Evolutionary conservation across 2,797 vertebrate species (phyloP), one percentile per base, ranked within the genome.

Genomic region (Hyperoplus lanceolatus): DNA sequence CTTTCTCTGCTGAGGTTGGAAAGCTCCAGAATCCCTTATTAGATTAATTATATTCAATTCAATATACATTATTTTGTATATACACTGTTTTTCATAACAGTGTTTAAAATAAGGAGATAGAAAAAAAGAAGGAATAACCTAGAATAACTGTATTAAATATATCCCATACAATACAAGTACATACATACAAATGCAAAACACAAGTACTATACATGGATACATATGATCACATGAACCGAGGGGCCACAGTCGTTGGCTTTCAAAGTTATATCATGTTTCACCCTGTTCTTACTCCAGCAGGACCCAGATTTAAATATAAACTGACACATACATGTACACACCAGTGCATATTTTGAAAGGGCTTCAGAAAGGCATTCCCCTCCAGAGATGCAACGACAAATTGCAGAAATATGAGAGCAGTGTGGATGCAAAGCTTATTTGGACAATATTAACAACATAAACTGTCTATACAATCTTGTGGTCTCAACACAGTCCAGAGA

Each of bases 271-370:
- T 91, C 84, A 72, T n/a, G 77, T 88, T 88, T 83, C 86, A 36
- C 56, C 55, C 71, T 48, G 56, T 87, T 87, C 75, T 90, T 55
- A 65, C 43, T 86, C 79, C 80, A 69, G 78, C 68, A 70, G 72
- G 57, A 81, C 74, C 15, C 61, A 84, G 91, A 92, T 75, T 55
- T 62, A 90, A 93, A 94, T 85, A 82, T 79, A 69, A 86, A 85
- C 80, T 85, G 91, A 94, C 92, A 90, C 89, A 74, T 79, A 90
- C 86, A 82, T 85, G 83, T 75, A 89, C 90, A 90, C 89, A 90
- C 75, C 82, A 85, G 82, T 82, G 81, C 82, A 69, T 89, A 80
- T 87, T 90, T 91, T 91, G 81, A 90, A 90, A 92, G 83, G 82
- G 57, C 53, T 75, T 65, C 73, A 72, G 55, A 73, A 82, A 82